Evolutionary conservation across 2,888 invertebrate genomes (phyloP).

Genomic region (Yponomeuta plumbellus): DNA sequence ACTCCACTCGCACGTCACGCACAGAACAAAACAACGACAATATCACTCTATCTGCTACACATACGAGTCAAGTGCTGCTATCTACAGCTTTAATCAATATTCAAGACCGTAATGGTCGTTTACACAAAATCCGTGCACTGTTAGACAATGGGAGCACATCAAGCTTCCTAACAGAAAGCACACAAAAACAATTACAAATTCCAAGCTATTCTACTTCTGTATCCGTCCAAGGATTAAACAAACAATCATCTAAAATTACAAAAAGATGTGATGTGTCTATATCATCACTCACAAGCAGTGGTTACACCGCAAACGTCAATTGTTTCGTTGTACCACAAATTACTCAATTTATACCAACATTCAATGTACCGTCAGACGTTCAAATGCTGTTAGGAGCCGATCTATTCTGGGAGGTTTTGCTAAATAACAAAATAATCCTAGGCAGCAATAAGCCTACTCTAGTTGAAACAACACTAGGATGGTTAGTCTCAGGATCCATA

Average conservation of each 20-base stretch:
- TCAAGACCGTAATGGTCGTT: slow-evolving; percentile 13
- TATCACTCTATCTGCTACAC: slow-evolving; percentile 15
- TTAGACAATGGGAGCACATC: slow-evolving; percentile 15
- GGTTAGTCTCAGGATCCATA: slow-evolving; percentile 20
- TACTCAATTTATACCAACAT: slow-evolving; percentile 19
- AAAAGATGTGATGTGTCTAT: slow-evolving; percentile 12
- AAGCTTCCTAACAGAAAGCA: slow-evolving; percentile 14
- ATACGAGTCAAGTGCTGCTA: slow-evolving; percentile 7
- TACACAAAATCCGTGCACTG: slow-evolving; percentile 16
- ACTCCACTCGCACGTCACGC: neutral
- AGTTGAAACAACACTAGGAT: slow-evolving; percentile 21
- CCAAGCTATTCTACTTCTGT: slow-evolving; percentile 8
- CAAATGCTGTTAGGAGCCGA: slow-evolving; percentile 22
- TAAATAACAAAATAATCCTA: slow-evolving; percentile 15
- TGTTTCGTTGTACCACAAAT: slow-evolving; percentile 21
- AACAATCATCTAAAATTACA: slow-evolving; percentile 6
- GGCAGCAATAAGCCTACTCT: slow-evolving; percentile 14
- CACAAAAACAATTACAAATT: slow-evolving; percentile 12
- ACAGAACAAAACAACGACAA: slow-evolving; percentile 4
- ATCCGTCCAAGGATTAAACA: slow-evolving; percentile 13
- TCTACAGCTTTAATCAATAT: slow-evolving; percentile 16
- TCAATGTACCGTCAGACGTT: slow-evolving; percentile 15
- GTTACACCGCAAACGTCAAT: slow-evolving; percentile 15
- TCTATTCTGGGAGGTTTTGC: slow-evolving; percentile 17
- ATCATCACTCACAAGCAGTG: slow-evolving; percentile 13